These are phyloP conservation scores for Hemichromis elongatus DNA, from an alignment of 2,113 vertebrate species.

Conservation along the genomic window DNA sequence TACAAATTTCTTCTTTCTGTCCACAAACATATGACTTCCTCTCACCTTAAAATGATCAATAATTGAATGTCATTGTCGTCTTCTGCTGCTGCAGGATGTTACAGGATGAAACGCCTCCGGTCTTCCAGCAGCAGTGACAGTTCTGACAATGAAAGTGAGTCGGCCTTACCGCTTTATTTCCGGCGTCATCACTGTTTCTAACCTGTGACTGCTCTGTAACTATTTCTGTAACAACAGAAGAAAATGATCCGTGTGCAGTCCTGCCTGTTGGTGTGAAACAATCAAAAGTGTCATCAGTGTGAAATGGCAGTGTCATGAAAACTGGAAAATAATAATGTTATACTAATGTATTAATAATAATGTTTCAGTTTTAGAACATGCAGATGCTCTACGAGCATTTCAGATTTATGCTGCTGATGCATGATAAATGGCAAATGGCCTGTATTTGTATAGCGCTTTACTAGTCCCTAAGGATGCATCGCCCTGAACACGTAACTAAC, in stretches of 20 bases:
- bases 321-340: not conserved
- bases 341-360: too few relatives aligned
- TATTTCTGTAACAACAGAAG: not conserved
- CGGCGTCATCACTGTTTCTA: not conserved
- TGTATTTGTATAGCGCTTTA: too few relatives aligned
- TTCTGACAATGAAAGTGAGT: slow-evolving; percentile 98
- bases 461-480: too few relatives aligned
- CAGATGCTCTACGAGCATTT: not conserved
- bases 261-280: not conserved
- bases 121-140: slow-evolving; percentile 94
- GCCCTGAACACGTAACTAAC: not conserved
- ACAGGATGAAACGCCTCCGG: slow-evolving; percentile 97
- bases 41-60: not conserved
- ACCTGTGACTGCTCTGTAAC: not conserved
- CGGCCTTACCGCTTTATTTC: not conserved
- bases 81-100: slow-evolving; percentile 76
- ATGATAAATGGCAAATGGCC: too few relatives aligned
- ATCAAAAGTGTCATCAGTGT: not conserved
- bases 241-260: not conserved
- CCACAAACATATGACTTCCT: not conserved
- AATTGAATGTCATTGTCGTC: not conserved
- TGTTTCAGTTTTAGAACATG: not conserved
- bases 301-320: not conserved
- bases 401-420: not conserved
- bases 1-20: not conserved